phyloP scores from a whole-genome alignment of 2,113 vertebrate genomes.

The Ramphastos sulfuratus region DNA sequence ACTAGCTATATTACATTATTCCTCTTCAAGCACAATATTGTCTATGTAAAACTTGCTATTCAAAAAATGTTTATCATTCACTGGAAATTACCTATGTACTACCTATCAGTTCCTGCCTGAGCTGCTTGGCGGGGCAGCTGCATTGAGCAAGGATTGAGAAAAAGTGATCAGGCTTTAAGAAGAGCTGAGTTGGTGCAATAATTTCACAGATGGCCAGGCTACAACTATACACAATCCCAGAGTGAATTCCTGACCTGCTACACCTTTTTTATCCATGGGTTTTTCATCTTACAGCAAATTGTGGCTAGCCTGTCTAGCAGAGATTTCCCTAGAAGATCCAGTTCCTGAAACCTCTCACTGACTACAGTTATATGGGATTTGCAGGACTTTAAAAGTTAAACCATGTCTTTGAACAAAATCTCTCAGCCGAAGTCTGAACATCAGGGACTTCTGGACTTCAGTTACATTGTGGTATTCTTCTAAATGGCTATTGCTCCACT shows the following conservation, averaged over 20 bases:
- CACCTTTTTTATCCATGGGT: neutral
- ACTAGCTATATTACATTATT: neutral
- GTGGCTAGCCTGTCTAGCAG: neutral
- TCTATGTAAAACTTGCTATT: neutral
- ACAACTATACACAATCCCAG: neutral
- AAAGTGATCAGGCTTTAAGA: neutral
- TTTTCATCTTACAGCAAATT: neutral
- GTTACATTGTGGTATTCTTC: neutral
- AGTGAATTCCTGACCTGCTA: neutral
- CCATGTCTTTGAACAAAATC: neutral
- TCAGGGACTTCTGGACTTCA: neutral
- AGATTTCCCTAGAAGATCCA: neutral
- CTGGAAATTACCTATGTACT: neutral
- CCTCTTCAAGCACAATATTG: neutral
- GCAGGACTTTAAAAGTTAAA: neutral
- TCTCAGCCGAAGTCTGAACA: neutral
- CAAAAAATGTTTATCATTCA: neutral
- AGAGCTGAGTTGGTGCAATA: neutral
- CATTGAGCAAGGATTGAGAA: neutral
- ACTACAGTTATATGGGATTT: neutral
- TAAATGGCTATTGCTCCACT: neutral
- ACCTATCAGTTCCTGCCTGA: neutral
- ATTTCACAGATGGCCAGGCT: neutral
- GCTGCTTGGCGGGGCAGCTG: neutral
- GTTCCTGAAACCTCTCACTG: neutral